These are phyloP conservation scores for Myotis davidii DNA, from an alignment of 2,113 vertebrate genomes.

Conservation along the genomic window DNA sequence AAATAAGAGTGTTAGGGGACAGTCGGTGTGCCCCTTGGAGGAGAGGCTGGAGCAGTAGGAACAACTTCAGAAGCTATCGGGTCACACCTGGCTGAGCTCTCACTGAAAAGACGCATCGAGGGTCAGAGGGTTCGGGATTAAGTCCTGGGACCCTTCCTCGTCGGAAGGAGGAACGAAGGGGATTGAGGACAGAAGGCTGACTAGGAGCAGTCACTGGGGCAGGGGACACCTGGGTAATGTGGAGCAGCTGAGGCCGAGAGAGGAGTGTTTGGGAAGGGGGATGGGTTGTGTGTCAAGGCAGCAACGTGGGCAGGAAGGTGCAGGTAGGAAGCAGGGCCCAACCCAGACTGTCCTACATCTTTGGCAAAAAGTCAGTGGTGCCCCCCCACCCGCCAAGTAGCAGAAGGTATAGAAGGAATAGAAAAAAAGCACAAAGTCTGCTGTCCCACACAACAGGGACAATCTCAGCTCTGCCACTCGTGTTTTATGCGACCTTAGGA, in stretches of 20 bases:
- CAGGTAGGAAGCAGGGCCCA: not conserved
- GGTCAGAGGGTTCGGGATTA: not conserved
- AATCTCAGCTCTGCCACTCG: not conserved
- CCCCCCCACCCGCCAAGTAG: rapidly evolving
- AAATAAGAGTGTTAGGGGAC: not conserved
- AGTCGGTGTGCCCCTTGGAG: not conserved
- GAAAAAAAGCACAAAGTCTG: not conserved
- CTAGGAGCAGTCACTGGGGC: not conserved
- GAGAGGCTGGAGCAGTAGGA: not conserved
- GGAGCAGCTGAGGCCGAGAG: not conserved
- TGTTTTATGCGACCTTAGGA: not conserved
- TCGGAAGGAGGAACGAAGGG: not conserved
- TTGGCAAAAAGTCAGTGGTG: not conserved
- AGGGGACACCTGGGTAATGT: not conserved
- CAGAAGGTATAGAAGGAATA: not conserved
- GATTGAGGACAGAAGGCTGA: not conserved
- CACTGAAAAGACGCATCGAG: not conserved
- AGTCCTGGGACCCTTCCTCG: not conserved
- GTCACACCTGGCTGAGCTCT: not conserved
- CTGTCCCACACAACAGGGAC: not conserved
- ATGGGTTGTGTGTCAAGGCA: not conserved
- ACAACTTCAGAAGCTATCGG: not conserved
- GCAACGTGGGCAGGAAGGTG: not conserved
- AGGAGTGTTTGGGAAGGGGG: not conserved
- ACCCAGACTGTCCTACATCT: not conserved